phyloP scores from a whole-genome alignment of 1,140 invertebrate species.

The Phymorhynchus buccinoides region DNA sequence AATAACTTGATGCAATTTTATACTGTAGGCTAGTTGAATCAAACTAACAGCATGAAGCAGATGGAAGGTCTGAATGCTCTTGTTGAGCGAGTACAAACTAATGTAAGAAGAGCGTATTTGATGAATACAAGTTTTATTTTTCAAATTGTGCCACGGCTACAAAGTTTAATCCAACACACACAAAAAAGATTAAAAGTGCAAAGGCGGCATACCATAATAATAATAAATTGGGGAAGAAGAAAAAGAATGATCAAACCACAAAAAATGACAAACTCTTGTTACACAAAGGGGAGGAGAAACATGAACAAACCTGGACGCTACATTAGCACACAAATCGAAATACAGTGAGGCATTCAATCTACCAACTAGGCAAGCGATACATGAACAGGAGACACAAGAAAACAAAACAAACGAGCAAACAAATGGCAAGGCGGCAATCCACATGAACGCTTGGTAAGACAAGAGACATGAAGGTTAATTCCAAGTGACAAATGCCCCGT shows the following conservation, averaged over 20 bases:
- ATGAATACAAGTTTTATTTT: constrained; percentile 42
- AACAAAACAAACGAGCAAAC: no score
- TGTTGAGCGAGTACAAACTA: constrained; percentile 38
- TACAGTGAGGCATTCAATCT: constrained; percentile 27
- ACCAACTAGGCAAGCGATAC: constrained; percentile 27
- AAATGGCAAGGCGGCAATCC: constrained; percentile 31
- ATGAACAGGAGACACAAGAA: constrained; percentile 1
- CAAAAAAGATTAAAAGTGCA: constrained; percentile 40
- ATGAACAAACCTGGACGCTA: not conserved
- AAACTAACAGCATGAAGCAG: no score
- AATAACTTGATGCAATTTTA: no score
- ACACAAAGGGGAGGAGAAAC: constrained; percentile 30
- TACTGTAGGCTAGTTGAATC: no score
- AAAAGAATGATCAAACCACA: constrained; percentile 30
- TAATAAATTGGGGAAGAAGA: constrained; percentile 9
- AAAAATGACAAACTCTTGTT: constrained; percentile 26
- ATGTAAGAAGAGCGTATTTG: constrained; percentile 28
- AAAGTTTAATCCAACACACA: constrained; percentile 36
- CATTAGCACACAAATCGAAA: constrained; percentile 30
- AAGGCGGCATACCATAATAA: constrained; percentile 38
- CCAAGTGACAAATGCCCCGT: not conserved
- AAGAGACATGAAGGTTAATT: constrained; percentile 8
- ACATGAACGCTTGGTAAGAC: constrained; percentile 8
- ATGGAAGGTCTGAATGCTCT: constrained; percentile 24
- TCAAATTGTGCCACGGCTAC: constrained; percentile 37